Evolutionary conservation across 2,888 invertebrate species (phyloP), one percentile per base, ranked within the genome.

Genomic region (Alentia gelatinosa): DNA sequence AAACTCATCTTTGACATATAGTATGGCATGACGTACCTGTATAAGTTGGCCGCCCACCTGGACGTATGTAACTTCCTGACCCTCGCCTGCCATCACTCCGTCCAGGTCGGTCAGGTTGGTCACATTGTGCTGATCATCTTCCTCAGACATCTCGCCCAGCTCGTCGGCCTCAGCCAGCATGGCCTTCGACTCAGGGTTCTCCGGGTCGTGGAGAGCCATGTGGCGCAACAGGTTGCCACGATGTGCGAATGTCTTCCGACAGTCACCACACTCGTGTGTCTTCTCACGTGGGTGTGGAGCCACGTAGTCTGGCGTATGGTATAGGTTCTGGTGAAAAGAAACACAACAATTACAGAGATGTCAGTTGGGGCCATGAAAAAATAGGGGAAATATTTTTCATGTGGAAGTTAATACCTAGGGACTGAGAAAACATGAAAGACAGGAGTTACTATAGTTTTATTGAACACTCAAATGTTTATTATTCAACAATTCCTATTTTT

Each of bases 221-320:
- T 99, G 99, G 0, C 99, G 97, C 94, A 98, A 98, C 26, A 99
- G 97, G 96, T 98, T 98, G 56, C 98, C 99, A 96, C 98, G 98
- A 96, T 98, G 98, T 30, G 97, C 96, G 94, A 97, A 97, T 1
- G 96, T 96, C 92, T 97, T 96, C 47, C 96, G 96, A 94, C 97
- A 97, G 95, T 98, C 98, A 23, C 90, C 91, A 96, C 99, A 99
- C 63, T 98, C 97, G 96, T 99, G 98, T 0, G 98, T 97, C 96
- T 99, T 99, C 40, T 98, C 98, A 93, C 98, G 97, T 0, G 98
- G 98, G 35, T 97, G 40, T 97, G 86, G 98, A 5, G 98, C 98
- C 91, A 98, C 97, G 95, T 98, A 99, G 94, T 97, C 97, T 89
- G 98, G 98, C 95, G 98, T 98, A 96, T 99, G 99, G 96, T 98